These are phyloP conservation scores for Platycnemis pennipes DNA, from an alignment of 2,888 invertebrate genomes.

Conservation along the genomic window DNA sequence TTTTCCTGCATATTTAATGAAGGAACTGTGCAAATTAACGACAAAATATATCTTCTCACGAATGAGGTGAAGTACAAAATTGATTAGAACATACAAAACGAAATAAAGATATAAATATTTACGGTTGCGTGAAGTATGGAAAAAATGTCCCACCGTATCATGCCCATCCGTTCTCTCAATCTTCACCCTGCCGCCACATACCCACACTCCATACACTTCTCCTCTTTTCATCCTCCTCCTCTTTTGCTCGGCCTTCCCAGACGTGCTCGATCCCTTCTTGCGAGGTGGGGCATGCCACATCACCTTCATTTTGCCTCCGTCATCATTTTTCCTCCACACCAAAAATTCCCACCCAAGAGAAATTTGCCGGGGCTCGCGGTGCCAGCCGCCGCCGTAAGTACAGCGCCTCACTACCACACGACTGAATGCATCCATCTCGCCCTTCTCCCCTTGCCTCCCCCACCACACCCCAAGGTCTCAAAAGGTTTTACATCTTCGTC, in stretches of 20 bases:
- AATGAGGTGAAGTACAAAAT: no score
- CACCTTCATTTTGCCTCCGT: not conserved
- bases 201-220: not conserved
- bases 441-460: not conserved
- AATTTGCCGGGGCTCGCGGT: not conserved
- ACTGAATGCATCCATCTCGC: not conserved
- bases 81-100: no score
- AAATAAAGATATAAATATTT: no score
- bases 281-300: not conserved
- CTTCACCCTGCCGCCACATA: not conserved
- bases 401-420: not conserved
- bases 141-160: no score
- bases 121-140: no score
- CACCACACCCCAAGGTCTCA: not conserved
- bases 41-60: no score
- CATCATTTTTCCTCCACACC: conserved; percentile 5
- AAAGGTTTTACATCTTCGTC: not conserved
- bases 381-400: conserved; percentile 18
- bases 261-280: not conserved
- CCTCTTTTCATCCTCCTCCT: not conserved
- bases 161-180: not conserved
- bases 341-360: not conserved
- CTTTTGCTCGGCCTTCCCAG: not conserved
- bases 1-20: no score
- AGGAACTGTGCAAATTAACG: no score